These are phyloP conservation scores for Erpetoichthys calabaricus DNA, from an alignment of 2,797 vertebrate genomes.

Conservation along the genomic window DNA sequence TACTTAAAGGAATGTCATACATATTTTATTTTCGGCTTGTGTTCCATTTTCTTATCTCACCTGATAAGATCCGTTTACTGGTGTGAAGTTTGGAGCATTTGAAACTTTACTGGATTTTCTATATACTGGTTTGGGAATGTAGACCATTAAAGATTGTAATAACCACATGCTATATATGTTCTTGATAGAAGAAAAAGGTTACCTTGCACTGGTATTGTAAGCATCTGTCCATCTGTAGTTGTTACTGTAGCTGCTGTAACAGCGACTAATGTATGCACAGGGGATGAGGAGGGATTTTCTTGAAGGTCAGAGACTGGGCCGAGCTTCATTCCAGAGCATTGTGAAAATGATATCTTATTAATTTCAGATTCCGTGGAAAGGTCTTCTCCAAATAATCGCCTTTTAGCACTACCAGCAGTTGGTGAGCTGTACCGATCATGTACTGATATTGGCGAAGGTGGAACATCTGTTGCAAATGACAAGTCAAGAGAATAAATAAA, in stretches of 20 bases:
- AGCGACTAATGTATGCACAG: conserved; percentile 47
- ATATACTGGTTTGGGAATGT: too few relatives aligned
- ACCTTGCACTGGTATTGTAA: conserved; percentile 72
- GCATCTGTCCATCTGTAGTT: conserved; percentile 37
- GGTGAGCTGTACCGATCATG: conserved; percentile 90
- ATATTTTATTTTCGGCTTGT: too few relatives aligned
- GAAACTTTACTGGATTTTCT: too few relatives aligned
- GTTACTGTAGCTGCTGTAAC: conserved; percentile 38
- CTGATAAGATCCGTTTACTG: too few relatives aligned
- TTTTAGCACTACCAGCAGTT: conserved; percentile 79
- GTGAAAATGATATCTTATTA: conserved; percentile 48
- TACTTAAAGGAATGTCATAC: too few relatives aligned
- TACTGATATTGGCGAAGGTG: conserved; percentile 74
- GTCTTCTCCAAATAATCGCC: conserved; percentile 85
- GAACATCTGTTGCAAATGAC: conserved; percentile 45
- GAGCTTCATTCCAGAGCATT: conserved; percentile 51
- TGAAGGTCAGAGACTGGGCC: conserved; percentile 31
- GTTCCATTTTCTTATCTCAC: too few relatives aligned
- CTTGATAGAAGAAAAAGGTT: conserved; percentile 7
- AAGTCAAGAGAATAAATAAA: not conserved
- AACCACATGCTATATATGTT: too few relatives aligned
- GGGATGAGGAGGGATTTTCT: conserved; percentile 40
- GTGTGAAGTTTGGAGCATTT: too few relatives aligned
- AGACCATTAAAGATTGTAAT: too few relatives aligned
- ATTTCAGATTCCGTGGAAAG: conserved; percentile 43